Percentiles rank a stretch among this genome's conserved stretches.
These are phyloP conservation scores for Sisor rabdophorus DNA, from an alignment of 2,113 vertebrate species.

Conservation along the genomic window DNA sequence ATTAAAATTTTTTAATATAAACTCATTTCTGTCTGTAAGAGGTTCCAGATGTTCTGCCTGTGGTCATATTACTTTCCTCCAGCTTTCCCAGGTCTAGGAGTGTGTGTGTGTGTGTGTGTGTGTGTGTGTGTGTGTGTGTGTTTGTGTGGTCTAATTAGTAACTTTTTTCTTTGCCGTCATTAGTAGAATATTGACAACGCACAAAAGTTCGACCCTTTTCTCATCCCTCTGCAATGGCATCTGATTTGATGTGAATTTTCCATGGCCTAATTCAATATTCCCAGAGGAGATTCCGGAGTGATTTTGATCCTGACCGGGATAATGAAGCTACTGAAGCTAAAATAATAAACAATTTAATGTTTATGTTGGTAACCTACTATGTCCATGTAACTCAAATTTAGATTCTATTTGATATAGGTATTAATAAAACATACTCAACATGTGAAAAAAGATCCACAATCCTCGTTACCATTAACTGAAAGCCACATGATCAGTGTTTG, in stretches of 20 bases:
- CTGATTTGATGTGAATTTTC: background rate
- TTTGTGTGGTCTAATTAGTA: too few relatives aligned
- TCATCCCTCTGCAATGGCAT: background rate
- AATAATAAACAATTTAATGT: background rate
- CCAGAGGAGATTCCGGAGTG: background rate
- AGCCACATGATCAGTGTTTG: slow-evolving; percentile 55
- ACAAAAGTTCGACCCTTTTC: too few relatives aligned
- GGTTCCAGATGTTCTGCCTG: too few relatives aligned
- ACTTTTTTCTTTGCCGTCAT: too few relatives aligned
- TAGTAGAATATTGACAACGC: too few relatives aligned
- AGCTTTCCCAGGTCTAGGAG: too few relatives aligned
- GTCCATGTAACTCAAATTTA: background rate
- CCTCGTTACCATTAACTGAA: slow-evolving; percentile 18
- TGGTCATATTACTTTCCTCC: too few relatives aligned
- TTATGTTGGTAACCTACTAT: background rate
- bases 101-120: too few relatives aligned
- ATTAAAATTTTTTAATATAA: too few relatives aligned
- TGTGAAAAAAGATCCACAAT: background rate
- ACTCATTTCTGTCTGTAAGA: too few relatives aligned
- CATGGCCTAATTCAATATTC: background rate
- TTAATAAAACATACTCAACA: background rate
- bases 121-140: too few relatives aligned
- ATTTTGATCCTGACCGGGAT: background rate
- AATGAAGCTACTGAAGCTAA: background rate
- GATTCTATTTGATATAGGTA: background rate